A percentile compares a stretch with the other conserved stretches of the same genome.
Conservation (phyloP, 53 echinoderm and acorn worm genomes). For the Glandiceps talaboti region DNA sequence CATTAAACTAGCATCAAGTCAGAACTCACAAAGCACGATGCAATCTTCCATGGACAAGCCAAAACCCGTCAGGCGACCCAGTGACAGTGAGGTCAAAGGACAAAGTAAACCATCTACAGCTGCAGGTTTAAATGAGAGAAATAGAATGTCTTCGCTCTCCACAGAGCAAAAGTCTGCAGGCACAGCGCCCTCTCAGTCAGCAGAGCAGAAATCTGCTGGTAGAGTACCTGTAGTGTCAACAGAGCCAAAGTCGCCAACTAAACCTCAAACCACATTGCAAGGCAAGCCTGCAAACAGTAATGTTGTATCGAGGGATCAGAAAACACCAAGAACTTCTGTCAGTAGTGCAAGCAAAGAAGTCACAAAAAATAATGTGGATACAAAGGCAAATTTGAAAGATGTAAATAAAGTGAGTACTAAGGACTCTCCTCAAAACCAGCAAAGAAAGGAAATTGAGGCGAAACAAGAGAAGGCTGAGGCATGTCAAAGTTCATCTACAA, state of each 20-base stretch:
- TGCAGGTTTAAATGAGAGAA: too few species aligned
- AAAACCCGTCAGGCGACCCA: background rate
- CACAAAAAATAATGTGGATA: background rate
- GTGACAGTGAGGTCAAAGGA: too few species aligned
- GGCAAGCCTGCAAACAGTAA: background rate
- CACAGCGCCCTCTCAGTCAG: background rate
- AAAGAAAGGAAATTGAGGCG: background rate
- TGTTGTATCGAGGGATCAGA: background rate
- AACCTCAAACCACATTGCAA: background rate
- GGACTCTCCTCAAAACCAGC: background rate
- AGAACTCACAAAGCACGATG: too few species aligned
- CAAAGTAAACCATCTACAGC: too few species aligned
- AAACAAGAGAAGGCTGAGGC: background rate
- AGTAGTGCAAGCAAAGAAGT: background rate
- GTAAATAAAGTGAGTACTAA: background rate
- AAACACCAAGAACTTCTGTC: background rate
- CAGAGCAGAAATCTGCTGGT: too few species aligned
- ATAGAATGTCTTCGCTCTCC: too few species aligned
- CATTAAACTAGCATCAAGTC: background rate
- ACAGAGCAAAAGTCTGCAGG: background rate
- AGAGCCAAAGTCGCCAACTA: background rate
- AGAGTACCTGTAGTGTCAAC: background rate
- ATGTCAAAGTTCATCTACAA: slow-evolving; percentile 9
- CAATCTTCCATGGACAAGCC: background rate
- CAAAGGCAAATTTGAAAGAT: background rate